Evolutionary conservation across 2,888 invertebrate species (phyloP).

Genomic region (Omphaloscelis lunosa): DNA sequence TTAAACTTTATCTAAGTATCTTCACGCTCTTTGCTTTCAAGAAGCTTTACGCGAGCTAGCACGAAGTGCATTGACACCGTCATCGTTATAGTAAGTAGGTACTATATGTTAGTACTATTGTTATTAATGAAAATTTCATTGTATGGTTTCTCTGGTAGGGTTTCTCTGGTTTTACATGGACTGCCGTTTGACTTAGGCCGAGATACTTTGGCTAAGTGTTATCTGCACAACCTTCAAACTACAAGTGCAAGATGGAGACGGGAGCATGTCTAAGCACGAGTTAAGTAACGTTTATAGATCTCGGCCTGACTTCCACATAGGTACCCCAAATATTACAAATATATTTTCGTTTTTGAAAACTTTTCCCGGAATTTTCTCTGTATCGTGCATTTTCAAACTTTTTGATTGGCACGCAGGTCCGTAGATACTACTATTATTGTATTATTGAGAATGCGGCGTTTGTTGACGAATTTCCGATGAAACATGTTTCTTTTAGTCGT

Average conservation of each 20-base stretch:
- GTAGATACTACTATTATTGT: background rate
- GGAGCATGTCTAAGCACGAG: no score
- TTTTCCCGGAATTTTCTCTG: background rate
- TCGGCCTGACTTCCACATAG: no score
- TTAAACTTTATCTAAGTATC: constrained; percentile 38
- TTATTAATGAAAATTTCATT: background rate
- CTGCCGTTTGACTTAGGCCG: background rate
- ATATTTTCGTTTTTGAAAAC: background rate
- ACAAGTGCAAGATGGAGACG: no score
- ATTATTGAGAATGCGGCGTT: background rate
- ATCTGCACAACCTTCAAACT: no score
- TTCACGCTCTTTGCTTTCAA: constrained; percentile 30
- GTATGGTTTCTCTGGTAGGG: background rate
- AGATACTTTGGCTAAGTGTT: background rate
- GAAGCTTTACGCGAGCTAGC: constrained; percentile 8
- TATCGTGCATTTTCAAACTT: background rate
- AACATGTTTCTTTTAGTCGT: constrained; percentile 5
- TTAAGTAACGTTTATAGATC: no score
- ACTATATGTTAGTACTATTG: background rate
- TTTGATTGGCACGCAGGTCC: no score
- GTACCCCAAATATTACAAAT: background rate
- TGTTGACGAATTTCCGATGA: background rate
- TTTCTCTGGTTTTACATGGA: no score
- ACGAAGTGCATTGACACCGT: constrained; percentile 36
- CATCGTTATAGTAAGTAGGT: background rate